Percentiles rank a stretch among this genome's conserved stretches.
Conservation (phyloP, 1,140 invertebrate species). For the Phthorimaea operculella region DNA sequence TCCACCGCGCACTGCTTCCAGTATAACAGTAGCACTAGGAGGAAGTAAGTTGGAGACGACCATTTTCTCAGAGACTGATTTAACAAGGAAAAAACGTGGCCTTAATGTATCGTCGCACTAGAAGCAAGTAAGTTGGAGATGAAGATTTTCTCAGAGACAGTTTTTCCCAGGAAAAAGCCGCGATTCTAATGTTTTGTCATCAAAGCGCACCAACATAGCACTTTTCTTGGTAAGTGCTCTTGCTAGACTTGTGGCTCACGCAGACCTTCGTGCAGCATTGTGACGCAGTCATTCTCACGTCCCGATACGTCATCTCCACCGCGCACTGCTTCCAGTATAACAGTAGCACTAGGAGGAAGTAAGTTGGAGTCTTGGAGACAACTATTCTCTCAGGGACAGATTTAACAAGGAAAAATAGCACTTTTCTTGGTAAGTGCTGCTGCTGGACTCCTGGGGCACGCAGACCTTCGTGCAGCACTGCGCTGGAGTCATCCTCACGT, state of each 20-base stretch:
- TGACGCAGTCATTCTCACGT: conserved; percentile 51
- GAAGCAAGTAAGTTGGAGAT: conserved; percentile 51
- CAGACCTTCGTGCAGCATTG: conserved; percentile 44
- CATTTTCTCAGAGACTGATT: too few species aligned
- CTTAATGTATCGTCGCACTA: too few species aligned
- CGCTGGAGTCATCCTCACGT: conserved; percentile 52
- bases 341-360: neutral
- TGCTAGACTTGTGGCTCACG: conserved; percentile 44
- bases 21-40: conserved; percentile 36
- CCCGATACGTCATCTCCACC: conserved; percentile 45
- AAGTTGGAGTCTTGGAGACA: too few species aligned
- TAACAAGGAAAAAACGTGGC: too few species aligned
- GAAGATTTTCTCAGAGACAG: too few species aligned
- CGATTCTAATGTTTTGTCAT: too few species aligned
- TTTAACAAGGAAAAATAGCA: too few species aligned
- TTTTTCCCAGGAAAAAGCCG: too few species aligned
- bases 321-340: conserved; percentile 56
- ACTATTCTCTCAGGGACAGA: too few species aligned
- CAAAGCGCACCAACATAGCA: too few species aligned
- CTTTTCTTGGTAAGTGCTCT: conserved; percentile 38
- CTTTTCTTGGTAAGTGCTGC: too few species aligned
- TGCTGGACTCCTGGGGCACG: conserved; percentile 45
- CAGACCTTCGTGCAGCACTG: conserved; percentile 45
- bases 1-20: conserved; percentile 56
- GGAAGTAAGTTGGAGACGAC: too few species aligned